Evolutionary conservation across 2,113 vertebrate species (phyloP), one percentile per base, ranked within the genome.

Genomic region (Mesoclemmys tuberculata): DNA sequence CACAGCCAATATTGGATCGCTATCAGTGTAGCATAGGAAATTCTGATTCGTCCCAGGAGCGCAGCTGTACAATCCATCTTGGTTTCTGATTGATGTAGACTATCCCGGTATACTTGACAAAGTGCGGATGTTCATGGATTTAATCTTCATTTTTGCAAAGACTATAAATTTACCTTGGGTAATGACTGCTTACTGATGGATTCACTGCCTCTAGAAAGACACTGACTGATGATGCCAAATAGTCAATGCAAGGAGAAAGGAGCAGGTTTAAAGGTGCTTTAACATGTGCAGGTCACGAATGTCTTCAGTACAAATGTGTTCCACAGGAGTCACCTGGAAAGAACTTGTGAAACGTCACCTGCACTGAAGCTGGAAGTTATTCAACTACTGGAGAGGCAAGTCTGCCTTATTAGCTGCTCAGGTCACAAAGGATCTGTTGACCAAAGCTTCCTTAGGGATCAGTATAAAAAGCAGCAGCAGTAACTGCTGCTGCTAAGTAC

Each of bases 171-270:
- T 78, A 55, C 16, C 82, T 31, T 0, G 0, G 10, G 54, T 74
- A 91, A 68, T 0, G 0, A 44, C 83, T 31, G 29, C 0, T 0
- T 87, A 79, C 38, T 0, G 1, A 64, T 13, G 75, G 68, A 82
- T 52, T 24, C 11, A 14, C 56, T 88, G 86, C 78, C 61, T 26
- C 74, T 22, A 8, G 27, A 58, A 87, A 84, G 56, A 55, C 74
- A 88, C n/a, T 4, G 49, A 74, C 61, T 87, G 83, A 80, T 55
- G 46, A 29, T 35, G 27, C 41, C 0, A 1, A 22, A 48, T 16
- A 82, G 61, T n/a, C 61, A 29, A 2, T 8, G 16, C 80, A 85
- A 82, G 48, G 46, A 58, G 77, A 46, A 94, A 91, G 24, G 8
- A 87, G 9, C 55, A 90, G 1, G n/a, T 82, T 71, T 5, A 1